Evolutionary conservation across 2,888 invertebrate species (phyloP), one percentile per base, ranked within the genome.

Genomic region (Cantharis rufa): DNA sequence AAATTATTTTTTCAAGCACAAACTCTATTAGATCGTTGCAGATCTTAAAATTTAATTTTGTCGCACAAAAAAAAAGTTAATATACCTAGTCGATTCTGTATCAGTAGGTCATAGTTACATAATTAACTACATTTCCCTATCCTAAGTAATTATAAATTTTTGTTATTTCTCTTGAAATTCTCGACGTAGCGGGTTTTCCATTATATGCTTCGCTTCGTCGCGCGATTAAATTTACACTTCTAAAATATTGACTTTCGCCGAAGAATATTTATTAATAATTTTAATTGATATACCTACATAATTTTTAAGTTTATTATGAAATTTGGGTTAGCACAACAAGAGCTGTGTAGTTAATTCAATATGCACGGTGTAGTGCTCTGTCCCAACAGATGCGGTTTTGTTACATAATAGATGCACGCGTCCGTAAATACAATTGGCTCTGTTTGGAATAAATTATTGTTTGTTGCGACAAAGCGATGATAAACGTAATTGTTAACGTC

Each of bases 381-480:
- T 73, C 73, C 68, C 62, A 73, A 73, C 61, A 62, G 73, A 69
- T 73, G 73, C 62, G 73, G 73, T 73, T 73, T 73, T 15, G 73
- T 73, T 73, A 68, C 73, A 73, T 73, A 68, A 73, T 69, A 73
- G 62, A 73, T 69, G 73, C 73, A 73, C 68, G 73, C 62, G 62
- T 73, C 62, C 69, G 69, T 62, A 27, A 73, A 73, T 69, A 69
- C 73, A 69, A 62, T 69, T 73, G 69, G 61, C 16, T 69, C 62
- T 13, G 13, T 28, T 28, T 15, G n/a, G 48, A 32, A 72, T 72
- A 32, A 61, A 72, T 72, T 68, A 66, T 48, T 61, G n/a, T 66
- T 48, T 61, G 18, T n/a, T 48, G 11, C n/a, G n/a, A 48, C 48
- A 48, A 48, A 48, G 48, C 48, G 32, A 9, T 48, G 48, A 9